Evolutionary conservation across 1,140 invertebrate species (phyloP), one percentile per base, ranked within the genome.

Genomic region (Meloidogyne chitwoodi): DNA sequence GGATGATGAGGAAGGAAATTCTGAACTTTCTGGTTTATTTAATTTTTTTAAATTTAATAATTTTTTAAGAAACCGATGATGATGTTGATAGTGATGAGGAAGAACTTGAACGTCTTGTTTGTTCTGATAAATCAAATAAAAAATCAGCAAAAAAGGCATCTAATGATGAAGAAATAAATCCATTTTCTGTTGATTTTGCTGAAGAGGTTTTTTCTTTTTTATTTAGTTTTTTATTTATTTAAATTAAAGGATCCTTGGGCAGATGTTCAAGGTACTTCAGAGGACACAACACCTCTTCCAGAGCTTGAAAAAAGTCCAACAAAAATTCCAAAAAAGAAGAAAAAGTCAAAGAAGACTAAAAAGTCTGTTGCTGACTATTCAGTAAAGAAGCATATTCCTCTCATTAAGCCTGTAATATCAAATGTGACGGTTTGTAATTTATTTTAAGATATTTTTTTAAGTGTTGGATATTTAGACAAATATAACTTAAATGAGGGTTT

Each of bases 181-280:
- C 86, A 16, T 87, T 87, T 48, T 71, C 63, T 34, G 66, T 75
- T 44, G 84, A 87, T 68, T 86, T 86, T 62, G 67, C 84, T 8
- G 71, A 64, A 22, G 78, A 66, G 26, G 77, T 24, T 24, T 82
- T 68, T 29, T 71, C 77, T 82, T 68, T 63, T 22, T 14, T 3
- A 14, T 16, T 27, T 8, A n/a, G 24, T n/a, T 2, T 22, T 26
- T 74, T 12, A 29, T 31, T 44, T 75, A 72, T 31, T 31, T 69
- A n/a, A 41, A 14, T 41, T 12, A 56, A n/a, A 56, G 56, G 71
- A 73, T 16, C 71, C 71, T 14, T 73, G 71, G 71, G 71, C 71
- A 14, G 16, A 38, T 34, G 56, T 70, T 19, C 68, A 73, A 16
- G 22, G 38, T n/a, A 22, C 48, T 56, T 56, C 48, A 56, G 48